These are phyloP conservation scores for Lepisosteus oculatus DNA, from an alignment of 2,113 vertebrate genomes.

Conservation along the genomic window DNA sequence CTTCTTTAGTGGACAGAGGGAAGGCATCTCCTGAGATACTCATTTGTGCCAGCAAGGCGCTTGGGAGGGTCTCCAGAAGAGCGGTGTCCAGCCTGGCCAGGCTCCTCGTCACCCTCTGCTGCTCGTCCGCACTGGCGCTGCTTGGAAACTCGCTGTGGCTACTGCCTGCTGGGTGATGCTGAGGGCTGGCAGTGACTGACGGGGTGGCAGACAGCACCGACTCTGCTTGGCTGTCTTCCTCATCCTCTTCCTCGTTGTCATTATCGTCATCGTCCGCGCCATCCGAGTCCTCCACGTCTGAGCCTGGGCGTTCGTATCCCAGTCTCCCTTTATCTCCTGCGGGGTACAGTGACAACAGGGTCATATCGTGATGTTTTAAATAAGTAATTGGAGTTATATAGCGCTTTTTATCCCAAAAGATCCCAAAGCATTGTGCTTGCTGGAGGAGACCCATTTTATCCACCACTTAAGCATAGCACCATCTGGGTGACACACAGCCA, in stretches of 20 bases:
- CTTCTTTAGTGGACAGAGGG: slow-evolving; percentile 23
- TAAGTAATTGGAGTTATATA: too few relatives aligned
- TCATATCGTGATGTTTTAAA: too few relatives aligned
- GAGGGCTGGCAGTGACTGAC: slow-evolving; percentile 88
- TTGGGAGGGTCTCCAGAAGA: slow-evolving; percentile 76
- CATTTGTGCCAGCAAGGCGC: slow-evolving; percentile 88
- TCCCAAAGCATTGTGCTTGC: too few relatives aligned
- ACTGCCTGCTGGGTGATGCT: slow-evolving; percentile 71
- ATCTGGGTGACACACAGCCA: too few relatives aligned
- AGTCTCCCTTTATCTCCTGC: slow-evolving; percentile 82
- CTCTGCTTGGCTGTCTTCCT: slow-evolving; percentile 95
- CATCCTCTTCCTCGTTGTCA: slow-evolving; percentile 90
- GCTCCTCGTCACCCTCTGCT: slow-evolving; percentile 44
- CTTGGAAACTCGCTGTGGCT: slow-evolving; percentile 50
- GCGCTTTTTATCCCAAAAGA: too few relatives aligned
- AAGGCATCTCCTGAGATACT: slow-evolving; percentile 66
- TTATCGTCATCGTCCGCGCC: slow-evolving; percentile 86
- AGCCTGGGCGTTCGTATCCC: slow-evolving; percentile 76
- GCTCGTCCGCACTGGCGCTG: slow-evolving; percentile 47
- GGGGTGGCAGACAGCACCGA: slow-evolving; percentile 89
- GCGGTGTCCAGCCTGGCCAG: slow-evolving; percentile 52
- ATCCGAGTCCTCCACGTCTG: slow-evolving; percentile 89
- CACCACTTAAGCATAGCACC: too few relatives aligned
- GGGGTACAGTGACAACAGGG: slow-evolving; percentile 6
- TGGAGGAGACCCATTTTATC: too few relatives aligned